These are phyloP conservation scores for Hetaerina americana DNA, from an alignment of 1,140 invertebrate species.

Conservation along the genomic window DNA sequence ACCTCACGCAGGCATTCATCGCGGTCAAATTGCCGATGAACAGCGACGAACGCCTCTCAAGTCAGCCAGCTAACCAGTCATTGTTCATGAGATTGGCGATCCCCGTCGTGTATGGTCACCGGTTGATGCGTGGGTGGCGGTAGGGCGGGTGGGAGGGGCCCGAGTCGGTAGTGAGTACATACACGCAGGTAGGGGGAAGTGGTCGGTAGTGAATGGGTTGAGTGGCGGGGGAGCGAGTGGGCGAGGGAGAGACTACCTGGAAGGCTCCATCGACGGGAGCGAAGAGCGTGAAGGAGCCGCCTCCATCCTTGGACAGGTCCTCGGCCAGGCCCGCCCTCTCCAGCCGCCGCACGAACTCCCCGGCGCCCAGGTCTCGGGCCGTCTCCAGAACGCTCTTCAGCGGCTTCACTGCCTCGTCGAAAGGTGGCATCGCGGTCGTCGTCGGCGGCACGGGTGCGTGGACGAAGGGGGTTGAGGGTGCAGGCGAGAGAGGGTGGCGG, in stretches of 20 bases:
- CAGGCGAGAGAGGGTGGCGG: neutral
- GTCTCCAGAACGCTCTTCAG: slow-evolving; percentile 35
- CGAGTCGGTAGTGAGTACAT: too few relatives aligned
- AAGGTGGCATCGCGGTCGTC: neutral
- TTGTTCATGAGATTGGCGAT: too few relatives aligned
- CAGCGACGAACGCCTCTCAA: too few relatives aligned
- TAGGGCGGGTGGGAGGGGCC: too few relatives aligned
- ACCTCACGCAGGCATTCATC: too few relatives aligned
- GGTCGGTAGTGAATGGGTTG: neutral
- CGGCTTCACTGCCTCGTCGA: slow-evolving; percentile 30
- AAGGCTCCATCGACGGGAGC: slow-evolving; percentile 39
- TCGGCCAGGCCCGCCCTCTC: slow-evolving; percentile 28
- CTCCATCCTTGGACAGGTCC: slow-evolving; percentile 24
- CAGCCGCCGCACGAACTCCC: slow-evolving; percentile 30
- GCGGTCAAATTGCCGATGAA: too few relatives aligned
- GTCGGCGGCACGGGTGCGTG: too few relatives aligned
- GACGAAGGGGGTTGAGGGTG: too few relatives aligned
- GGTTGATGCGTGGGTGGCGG: too few relatives aligned
- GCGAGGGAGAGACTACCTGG: slow-evolving; percentile 23
- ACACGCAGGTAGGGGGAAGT: neutral
- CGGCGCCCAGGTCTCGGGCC: slow-evolving; percentile 32
- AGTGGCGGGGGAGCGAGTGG: neutral
- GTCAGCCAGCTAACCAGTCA: too few relatives aligned
- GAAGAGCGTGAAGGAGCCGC: slow-evolving; percentile 36
- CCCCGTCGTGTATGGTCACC: too few relatives aligned